A percentile compares a stretch with the other conserved stretches of the same genome.
phyloP scores from a whole-genome alignment of 2,888 invertebrate genomes.

The Sinotaia quadrata region DNA sequence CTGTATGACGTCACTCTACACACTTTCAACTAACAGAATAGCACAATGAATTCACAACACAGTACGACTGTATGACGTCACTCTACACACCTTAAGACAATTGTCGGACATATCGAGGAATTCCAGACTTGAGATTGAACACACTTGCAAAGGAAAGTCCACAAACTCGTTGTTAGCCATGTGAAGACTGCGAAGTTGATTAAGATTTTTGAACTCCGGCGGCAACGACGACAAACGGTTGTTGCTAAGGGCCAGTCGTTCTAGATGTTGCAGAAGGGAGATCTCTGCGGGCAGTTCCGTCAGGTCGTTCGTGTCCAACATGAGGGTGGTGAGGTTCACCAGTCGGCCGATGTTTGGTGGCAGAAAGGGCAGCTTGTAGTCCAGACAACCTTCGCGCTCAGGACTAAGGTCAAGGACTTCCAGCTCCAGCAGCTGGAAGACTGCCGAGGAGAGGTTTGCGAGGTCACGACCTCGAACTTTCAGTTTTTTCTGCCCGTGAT shows the following conservation, averaged over 20 bases:
- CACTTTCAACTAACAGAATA: too few relatives aligned
- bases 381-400: slow-evolving; percentile 68
- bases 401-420: slow-evolving; percentile 71
- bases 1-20: too few relatives aligned
- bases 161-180: slow-evolving; percentile 71
- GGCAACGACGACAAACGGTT: slow-evolving; percentile 64
- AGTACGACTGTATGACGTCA: too few relatives aligned
- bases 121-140: slow-evolving; percentile 60
- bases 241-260: slow-evolving; percentile 70
- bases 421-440: slow-evolving; percentile 68
- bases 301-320: slow-evolving; percentile 70
- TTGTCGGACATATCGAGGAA: slow-evolving; percentile 73
- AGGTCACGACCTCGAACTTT: slow-evolving; percentile 66
- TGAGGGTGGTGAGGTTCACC: slow-evolving; percentile 64
- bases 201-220: slow-evolving; percentile 56
- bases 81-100: slow-evolving; percentile 33
- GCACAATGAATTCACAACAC: too few relatives aligned
- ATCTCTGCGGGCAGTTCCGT: slow-evolving; percentile 64
- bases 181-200: slow-evolving; percentile 65
- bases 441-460: slow-evolving; percentile 55
- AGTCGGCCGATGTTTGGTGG: slow-evolving; percentile 64
- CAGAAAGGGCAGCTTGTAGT: slow-evolving; percentile 63
- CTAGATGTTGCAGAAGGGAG: slow-evolving; percentile 60
- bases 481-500: slow-evolving; percentile 63
- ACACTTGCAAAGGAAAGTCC: slow-evolving; percentile 64